phyloP scores from a whole-genome alignment of 2,888 invertebrate species.

The Aspidiotus destructor region DNA sequence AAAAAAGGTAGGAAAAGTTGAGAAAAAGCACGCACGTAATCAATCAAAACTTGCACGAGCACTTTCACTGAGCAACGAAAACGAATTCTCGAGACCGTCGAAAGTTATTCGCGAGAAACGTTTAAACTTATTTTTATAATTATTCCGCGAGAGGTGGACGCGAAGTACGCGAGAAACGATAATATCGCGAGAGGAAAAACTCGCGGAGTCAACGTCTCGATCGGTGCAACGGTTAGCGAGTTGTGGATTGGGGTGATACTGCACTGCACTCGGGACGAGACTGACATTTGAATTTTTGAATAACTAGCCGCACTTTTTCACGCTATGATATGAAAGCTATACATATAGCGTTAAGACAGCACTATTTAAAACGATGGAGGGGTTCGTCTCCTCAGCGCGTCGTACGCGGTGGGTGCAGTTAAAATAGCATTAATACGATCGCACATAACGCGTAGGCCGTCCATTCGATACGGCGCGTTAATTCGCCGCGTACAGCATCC shows the following conservation, averaged over 20 bases:
- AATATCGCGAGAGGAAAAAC: slow-evolving; percentile 22
- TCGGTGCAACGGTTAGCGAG: slow-evolving; percentile 7
- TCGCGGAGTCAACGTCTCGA: slow-evolving; percentile 12
- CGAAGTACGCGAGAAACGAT: neutral
- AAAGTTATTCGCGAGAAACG: slow-evolving; percentile 15
- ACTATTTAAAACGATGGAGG: slow-evolving; percentile 10
- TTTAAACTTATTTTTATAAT: neutral
- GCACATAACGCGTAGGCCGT: no score
- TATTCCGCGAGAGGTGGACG: neutral
- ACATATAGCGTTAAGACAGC: slow-evolving; percentile 2
- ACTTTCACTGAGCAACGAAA: neutral
- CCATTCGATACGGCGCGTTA: neutral
- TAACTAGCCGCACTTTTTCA: slow-evolving; percentile 31
- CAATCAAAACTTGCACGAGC: slow-evolving; percentile 1
- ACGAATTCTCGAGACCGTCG: neutral
- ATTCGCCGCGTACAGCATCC: neutral
- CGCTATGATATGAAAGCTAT: slow-evolving; percentile 22
- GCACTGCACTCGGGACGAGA: slow-evolving; percentile 1
- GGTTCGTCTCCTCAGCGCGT: neutral
- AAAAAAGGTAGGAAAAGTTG: neutral
- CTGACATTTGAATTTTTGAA: slow-evolving; percentile 29
- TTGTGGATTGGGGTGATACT: slow-evolving; percentile 19
- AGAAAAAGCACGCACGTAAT: neutral
- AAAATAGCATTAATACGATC: slow-evolving; percentile 14
- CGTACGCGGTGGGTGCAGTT: neutral